phyloP scores from a whole-genome alignment of 2,113 vertebrate species.

The Epinephelus fuscoguttatus region DNA sequence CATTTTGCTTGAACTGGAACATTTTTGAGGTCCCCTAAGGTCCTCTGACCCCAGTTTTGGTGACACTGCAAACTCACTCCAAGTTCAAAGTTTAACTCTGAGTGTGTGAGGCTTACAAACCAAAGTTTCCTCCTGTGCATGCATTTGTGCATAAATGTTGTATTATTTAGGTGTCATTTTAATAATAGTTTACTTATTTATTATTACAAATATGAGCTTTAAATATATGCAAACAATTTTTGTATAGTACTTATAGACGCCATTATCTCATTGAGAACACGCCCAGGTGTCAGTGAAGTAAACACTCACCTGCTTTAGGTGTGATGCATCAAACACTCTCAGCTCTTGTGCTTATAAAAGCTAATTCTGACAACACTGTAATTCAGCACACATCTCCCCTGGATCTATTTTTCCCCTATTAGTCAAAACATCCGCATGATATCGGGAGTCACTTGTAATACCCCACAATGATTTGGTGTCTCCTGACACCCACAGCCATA shows the following conservation, averaged over 20 bases:
- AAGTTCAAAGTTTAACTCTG: constrained; percentile 19
- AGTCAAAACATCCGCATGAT: constrained; percentile 67
- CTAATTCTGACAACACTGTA: not conserved
- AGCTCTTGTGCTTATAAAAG: not conserved
- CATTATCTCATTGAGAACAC: not conserved
- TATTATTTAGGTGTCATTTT: not conserved
- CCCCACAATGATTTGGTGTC: constrained; percentile 71
- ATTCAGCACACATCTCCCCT: not conserved
- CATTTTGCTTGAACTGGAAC: not conserved
- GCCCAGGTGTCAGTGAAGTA: constrained; percentile 27
- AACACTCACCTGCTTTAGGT: not conserved
- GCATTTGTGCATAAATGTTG: not conserved
- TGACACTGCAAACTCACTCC: not conserved
- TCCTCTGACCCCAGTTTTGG: not conserved
- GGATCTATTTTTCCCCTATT: constrained; percentile 45
- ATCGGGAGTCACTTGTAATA: constrained; percentile 61
- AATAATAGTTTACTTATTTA: not conserved
- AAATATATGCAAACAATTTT: not conserved
- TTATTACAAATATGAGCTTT: too few relatives aligned
- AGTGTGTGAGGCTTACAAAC: not conserved
- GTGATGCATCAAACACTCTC: not conserved
- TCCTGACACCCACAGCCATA: constrained; percentile 80
- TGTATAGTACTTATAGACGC: not conserved
- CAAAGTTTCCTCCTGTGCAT: not conserved
- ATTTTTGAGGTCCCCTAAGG: not conserved